Conservation (phyloP, 2,113 vertebrate genomes). For the Accipiter virgatus region DNA sequence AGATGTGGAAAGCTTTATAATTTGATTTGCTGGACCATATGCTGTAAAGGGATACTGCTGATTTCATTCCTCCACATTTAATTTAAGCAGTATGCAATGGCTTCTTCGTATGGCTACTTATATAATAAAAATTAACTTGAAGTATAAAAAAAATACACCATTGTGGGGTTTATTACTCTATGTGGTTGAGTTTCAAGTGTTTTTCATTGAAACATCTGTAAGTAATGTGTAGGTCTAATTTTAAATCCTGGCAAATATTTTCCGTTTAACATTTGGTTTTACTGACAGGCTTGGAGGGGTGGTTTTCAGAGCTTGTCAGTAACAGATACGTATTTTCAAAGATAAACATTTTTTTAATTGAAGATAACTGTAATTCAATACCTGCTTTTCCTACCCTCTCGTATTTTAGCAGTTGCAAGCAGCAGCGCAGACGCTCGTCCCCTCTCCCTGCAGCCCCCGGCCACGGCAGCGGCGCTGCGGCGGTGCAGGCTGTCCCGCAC, state of each 20-base stretch:
- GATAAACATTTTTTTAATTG: slow-evolving; percentile 49
- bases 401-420: slow-evolving; percentile 1
- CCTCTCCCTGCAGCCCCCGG: neutral
- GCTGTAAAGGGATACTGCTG: slow-evolving; percentile 82
- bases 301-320: slow-evolving; percentile 68
- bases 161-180: slow-evolving; percentile 89
- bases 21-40: slow-evolving; percentile 85
- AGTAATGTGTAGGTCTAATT: slow-evolving; percentile 86
- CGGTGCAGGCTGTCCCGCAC: accelerated
- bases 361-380: slow-evolving; percentile 68
- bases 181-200: slow-evolving; percentile 86
- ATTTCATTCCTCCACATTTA: slow-evolving; percentile 85
- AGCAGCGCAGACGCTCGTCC: neutral
- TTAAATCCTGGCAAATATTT: slow-evolving; percentile 85
- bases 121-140: slow-evolving; percentile 89
- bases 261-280: slow-evolving; percentile 81
- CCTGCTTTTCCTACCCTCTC: slow-evolving; percentile 5
- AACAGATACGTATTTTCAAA: slow-evolving; percentile 71
- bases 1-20: slow-evolving; percentile 88
- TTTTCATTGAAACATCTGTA: slow-evolving; percentile 92
- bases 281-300: slow-evolving; percentile 72
- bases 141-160: slow-evolving; percentile 82
- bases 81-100: slow-evolving; percentile 88
- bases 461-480: neutral
- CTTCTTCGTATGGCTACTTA: slow-evolving; percentile 87